Percentiles rank a stretch among this genome's conserved stretches.
Evolutionary conservation across 2,113 vertebrate genomes (phyloP).

Genomic region (Burhinus oedicnemus): DNA sequence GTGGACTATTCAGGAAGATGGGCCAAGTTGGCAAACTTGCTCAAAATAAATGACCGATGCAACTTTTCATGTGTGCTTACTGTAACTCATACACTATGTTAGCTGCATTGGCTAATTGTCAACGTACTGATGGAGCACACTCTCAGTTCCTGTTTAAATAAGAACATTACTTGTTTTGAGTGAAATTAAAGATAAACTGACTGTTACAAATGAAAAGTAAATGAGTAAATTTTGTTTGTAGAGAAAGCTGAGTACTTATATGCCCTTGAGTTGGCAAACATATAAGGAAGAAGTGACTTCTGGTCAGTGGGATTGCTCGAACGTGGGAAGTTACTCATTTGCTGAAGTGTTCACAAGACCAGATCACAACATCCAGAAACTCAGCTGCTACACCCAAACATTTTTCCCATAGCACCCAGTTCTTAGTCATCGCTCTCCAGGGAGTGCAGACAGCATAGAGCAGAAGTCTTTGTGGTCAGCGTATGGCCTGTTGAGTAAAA

Average conservation of each 20-base stretch:
- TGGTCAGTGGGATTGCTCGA: background rate
- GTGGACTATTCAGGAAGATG: slow-evolving; percentile 4
- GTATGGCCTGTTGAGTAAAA: background rate
- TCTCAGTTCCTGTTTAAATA: background rate
- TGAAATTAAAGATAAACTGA: background rate
- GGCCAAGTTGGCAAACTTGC: slow-evolving; percentile 19
- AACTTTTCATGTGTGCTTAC: slow-evolving; percentile 40
- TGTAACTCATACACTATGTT: background rate
- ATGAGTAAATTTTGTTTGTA: background rate
- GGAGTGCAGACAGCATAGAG: background rate
- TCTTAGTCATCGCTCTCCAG: background rate
- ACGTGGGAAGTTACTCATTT: background rate
- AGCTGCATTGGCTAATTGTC: background rate
- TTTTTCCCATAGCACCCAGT: slow-evolving; percentile 5
- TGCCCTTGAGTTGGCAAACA: background rate
- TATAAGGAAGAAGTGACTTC: background rate
- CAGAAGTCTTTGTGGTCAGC: slow-evolving; percentile 7
- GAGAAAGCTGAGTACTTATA: background rate
- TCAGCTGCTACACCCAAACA: background rate
- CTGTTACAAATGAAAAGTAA: background rate
- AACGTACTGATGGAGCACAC: background rate
- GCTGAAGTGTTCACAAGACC: background rate
- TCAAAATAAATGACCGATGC: background rate
- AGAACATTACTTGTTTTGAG: background rate
- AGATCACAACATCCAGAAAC: background rate